Percentiles rank a stretch among this genome's conserved stretches.
These are phyloP conservation scores for Chrysomela aeneicollis DNA, from an alignment of 2,888 invertebrate genomes.

Conservation along the genomic window DNA sequence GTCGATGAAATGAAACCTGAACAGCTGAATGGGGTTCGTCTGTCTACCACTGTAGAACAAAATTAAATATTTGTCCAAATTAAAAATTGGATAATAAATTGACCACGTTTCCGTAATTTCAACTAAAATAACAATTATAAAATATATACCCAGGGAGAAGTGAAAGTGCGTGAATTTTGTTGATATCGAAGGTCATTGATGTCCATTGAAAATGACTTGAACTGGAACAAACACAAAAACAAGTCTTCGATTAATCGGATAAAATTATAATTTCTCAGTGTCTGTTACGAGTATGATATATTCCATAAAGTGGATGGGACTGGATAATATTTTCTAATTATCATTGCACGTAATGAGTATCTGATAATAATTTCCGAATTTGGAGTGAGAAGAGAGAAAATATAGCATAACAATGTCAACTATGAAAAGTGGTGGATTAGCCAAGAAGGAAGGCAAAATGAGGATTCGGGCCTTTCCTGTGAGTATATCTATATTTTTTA, in stretches of 20 bases:
- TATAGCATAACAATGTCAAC: constrained; percentile 59
- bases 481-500: constrained; percentile 63
- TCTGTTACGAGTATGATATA: constrained; percentile 38
- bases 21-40: constrained; percentile 38
- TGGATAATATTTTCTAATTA: constrained; percentile 35
- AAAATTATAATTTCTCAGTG: constrained; percentile 28
- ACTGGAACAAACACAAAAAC: constrained; percentile 44
- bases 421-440: constrained; percentile 78
- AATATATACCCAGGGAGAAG: constrained; percentile 23
- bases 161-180: constrained; percentile 38
- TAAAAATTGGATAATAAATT: constrained; percentile 27
- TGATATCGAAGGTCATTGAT: constrained; percentile 34
- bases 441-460: constrained; percentile 96
- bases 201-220: constrained; percentile 40
- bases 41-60: constrained; percentile 15
- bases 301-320: constrained; percentile 30
- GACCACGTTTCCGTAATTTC: constrained; percentile 14
- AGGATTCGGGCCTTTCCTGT: constrained; percentile 97
- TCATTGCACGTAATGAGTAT: constrained; percentile 38
- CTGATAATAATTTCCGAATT: constrained; percentile 51
- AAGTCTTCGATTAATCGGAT: constrained; percentile 38
- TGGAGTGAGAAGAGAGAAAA: constrained; percentile 48
- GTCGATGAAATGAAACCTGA: constrained; percentile 14
- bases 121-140: constrained; percentile 7
- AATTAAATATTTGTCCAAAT: constrained; percentile 30